phyloP scores from a whole-genome alignment of 2,797 vertebrate genomes.

The Leucoraja ocellata region DNA sequence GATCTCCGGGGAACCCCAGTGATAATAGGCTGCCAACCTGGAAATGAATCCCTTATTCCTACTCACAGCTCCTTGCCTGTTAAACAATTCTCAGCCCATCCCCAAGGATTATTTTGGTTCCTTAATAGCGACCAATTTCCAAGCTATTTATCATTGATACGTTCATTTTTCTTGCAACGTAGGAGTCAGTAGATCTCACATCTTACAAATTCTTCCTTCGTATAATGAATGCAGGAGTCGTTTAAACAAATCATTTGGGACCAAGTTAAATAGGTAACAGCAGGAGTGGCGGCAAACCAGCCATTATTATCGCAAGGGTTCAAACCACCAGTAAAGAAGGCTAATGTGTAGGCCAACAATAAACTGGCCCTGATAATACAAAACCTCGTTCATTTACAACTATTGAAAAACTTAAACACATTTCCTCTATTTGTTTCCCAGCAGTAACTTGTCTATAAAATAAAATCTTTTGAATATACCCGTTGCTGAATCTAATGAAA shows the following conservation, averaged over 20 bases:
- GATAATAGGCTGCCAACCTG: too few relatives aligned
- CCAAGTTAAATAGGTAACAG: slow-evolving; percentile 2
- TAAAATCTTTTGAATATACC: not conserved
- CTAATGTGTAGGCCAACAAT: not conserved
- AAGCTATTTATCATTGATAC: not conserved
- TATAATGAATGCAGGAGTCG: not conserved
- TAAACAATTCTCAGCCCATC: too few relatives aligned
- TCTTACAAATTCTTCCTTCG: not conserved
- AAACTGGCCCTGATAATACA: not conserved
- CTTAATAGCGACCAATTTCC: not conserved
- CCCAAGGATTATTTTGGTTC: not conserved
- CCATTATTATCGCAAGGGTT: not conserved
- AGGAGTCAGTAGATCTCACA: not conserved
- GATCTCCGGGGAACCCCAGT: too few relatives aligned
- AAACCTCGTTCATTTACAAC: not conserved
- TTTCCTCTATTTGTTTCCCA: not conserved
- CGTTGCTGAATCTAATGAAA: not conserved
- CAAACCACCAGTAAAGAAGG: not conserved
- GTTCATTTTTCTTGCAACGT: not conserved
- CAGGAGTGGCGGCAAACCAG: not conserved
- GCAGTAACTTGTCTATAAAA: not conserved
- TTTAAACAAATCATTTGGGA: not conserved
- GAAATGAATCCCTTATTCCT: too few relatives aligned
- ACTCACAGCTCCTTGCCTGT: too few relatives aligned
- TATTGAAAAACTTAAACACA: not conserved